phyloP scores from a whole-genome alignment of 2,113 vertebrate genomes.

The Eretmochelys imbricata region DNA sequence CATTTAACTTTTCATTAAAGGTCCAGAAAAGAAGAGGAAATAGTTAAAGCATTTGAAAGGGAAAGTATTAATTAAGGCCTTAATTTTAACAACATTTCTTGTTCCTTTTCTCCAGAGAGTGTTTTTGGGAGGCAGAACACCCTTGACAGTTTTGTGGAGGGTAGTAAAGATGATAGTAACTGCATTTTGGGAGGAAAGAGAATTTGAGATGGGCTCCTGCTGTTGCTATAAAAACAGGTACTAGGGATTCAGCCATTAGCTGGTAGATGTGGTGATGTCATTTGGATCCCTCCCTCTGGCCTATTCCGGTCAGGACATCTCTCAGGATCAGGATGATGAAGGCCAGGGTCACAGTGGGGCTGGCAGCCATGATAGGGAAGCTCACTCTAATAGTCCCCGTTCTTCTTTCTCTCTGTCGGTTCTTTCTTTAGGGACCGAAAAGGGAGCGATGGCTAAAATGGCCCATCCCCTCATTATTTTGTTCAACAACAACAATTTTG shows the following conservation, averaged over 20 bases:
- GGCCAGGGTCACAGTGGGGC: not conserved
- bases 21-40: not conserved
- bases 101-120: not conserved
- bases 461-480: not conserved
- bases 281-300: too few species aligned
- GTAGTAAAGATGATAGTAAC: too few species aligned
- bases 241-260: not conserved
- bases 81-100: not conserved
- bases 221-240: not conserved
- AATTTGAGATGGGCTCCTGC: too few species aligned
- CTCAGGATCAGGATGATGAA: not conserved
- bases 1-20: not conserved
- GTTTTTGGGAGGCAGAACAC: not conserved
- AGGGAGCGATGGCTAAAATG: not conserved
- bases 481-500: not conserved
- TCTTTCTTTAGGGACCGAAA: too few species aligned
- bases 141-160: not conserved
- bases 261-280: not conserved
- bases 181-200: not conserved
- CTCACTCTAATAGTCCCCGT: not conserved
- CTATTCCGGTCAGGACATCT: not conserved
- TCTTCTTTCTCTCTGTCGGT: not conserved
- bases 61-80: not conserved
- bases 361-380: not conserved
- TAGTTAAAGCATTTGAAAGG: not conserved